These are phyloP conservation scores for Whitmania pigra DNA, from an alignment of 1,140 invertebrate species.

Conservation along the genomic window DNA sequence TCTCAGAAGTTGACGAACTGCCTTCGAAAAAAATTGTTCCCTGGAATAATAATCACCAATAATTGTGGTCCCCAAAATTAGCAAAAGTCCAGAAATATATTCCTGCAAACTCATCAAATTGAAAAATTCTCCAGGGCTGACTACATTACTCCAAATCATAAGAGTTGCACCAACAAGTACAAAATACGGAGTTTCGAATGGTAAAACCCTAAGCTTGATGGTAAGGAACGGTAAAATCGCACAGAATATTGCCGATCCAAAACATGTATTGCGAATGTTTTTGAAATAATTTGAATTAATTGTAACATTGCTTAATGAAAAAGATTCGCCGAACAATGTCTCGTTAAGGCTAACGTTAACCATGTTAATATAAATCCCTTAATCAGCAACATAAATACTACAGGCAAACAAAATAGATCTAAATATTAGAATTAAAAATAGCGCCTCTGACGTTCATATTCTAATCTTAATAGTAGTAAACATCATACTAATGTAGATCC, in stretches of 20 bases:
- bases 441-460: no score
- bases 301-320: no score
- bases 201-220: constrained; percentile 1
- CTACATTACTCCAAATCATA: constrained; percentile 10
- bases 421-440: no score
- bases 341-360: no score
- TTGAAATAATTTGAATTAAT: not conserved
- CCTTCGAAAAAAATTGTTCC: constrained; percentile 7
- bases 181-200: not conserved
- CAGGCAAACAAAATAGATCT: no score
- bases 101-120: constrained; percentile 11
- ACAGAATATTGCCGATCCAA: not conserved
- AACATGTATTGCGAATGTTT: not conserved
- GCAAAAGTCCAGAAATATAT: not conserved
- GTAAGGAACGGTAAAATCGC: not conserved
- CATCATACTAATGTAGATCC: no score
- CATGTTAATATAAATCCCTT: no score
- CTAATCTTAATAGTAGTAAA: no score
- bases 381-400: no score
- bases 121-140: constrained; percentile 2
- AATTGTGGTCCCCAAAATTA: constrained; percentile 11
- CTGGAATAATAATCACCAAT: constrained; percentile 5
- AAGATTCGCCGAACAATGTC: no score
- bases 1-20: not conserved
- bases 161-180: constrained; percentile 8